A percentile compares a stretch with the other conserved stretches of the same genome.
These are phyloP conservation scores for Microctonus brassicae DNA, from an alignment of 2,888 invertebrate species.

Conservation along the genomic window DNA sequence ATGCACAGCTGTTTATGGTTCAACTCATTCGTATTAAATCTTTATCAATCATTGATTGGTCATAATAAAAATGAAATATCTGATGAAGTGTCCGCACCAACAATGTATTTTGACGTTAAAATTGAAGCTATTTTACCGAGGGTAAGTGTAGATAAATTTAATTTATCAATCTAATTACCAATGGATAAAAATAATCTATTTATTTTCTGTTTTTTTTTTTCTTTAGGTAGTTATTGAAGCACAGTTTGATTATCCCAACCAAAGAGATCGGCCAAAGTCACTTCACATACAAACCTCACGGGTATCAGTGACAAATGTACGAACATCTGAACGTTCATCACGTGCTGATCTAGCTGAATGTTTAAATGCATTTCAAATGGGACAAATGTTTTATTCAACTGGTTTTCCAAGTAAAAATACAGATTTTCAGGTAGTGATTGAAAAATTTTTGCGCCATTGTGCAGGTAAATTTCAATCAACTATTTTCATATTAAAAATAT, in stretches of 20 bases:
- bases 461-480: conserved; percentile 63
- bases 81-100: conserved; percentile 58
- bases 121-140: conserved; percentile 95
- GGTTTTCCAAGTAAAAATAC: conserved; percentile 81
- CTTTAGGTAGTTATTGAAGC: conserved; percentile 84
- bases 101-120: conserved; percentile 85
- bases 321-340: conserved; percentile 76
- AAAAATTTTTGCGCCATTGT: conserved; percentile 84
- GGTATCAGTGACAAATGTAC: conserved; percentile 79
- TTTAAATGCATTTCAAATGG: conserved; percentile 82
- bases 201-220: conserved; percentile 5
- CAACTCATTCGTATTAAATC: conserved; percentile 91
- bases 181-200: conserved; percentile 13
- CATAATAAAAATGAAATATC: conserved; percentile 67
- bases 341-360: conserved; percentile 85
- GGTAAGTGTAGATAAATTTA: conserved; percentile 71
- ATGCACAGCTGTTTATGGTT: conserved; percentile 92
- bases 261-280: conserved; percentile 88
- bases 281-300: conserved; percentile 88
- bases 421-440: conserved; percentile 84
- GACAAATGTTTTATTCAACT: conserved; percentile 81
- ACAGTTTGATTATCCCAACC: conserved; percentile 81
- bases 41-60: conserved; percentile 79
- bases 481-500: background rate
- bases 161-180: too few species aligned